phyloP scores from a whole-genome alignment of 1,140 invertebrate species.

The Halyomorpha halys region DNA sequence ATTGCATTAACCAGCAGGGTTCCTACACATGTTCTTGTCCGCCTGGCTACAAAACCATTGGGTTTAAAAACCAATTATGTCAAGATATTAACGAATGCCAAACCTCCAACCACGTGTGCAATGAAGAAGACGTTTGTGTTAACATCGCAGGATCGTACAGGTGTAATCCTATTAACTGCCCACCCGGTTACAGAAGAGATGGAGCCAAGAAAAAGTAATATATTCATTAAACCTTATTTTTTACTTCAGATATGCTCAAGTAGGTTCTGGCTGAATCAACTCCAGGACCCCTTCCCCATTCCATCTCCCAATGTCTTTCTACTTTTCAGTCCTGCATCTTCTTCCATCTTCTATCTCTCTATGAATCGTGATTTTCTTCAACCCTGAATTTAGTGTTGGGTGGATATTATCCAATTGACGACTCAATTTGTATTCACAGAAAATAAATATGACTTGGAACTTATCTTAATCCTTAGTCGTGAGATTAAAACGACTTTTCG shows the following conservation, averaged over 20 bases:
- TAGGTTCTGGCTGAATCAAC: no score
- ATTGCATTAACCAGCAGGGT: constrained; percentile 79
- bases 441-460: no score
- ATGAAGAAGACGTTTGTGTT: neutral
- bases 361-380: no score
- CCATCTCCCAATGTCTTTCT: no score
- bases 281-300: no score
- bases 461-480: no score
- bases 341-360: no score
- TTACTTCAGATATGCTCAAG: neutral
- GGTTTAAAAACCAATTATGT: neutral
- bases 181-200: neutral
- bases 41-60: constrained; percentile 53
- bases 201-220: neutral
- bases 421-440: no score
- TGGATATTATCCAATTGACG: no score
- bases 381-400: no score
- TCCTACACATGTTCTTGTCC: constrained; percentile 82
- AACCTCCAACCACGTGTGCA: neutral
- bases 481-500: no score
- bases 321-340: no score
- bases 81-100: constrained; percentile 1
- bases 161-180: neutral
- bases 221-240: neutral
- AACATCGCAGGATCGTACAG: neutral